Conservation (phyloP, 2,797 vertebrate genomes). For the Sciurus carolinensis region DNA sequence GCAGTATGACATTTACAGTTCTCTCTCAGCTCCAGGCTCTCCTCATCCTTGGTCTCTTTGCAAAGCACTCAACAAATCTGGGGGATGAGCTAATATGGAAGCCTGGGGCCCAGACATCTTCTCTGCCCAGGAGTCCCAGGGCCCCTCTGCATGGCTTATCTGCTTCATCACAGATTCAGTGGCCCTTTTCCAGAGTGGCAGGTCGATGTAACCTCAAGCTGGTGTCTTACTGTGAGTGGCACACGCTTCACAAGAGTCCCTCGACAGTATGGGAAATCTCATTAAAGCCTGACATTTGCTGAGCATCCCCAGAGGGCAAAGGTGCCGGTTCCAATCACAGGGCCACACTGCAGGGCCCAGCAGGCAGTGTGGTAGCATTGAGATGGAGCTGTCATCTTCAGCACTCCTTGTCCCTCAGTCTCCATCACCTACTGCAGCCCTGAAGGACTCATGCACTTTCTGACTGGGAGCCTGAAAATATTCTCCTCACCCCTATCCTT, state of each 20-base stretch:
- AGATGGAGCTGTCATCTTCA: conserved; percentile 11
- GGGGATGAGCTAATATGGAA: not conserved
- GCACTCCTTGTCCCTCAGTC: not conserved
- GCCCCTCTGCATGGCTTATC: not conserved
- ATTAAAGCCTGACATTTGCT: conserved; percentile 82
- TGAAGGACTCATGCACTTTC: not conserved
- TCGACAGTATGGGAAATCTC: conserved; percentile 73
- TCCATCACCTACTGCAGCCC: not conserved
- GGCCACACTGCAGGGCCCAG: not conserved
- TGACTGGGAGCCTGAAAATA: not conserved
- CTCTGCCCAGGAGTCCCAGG: not conserved
- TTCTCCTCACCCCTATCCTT: not conserved
- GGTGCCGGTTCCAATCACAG: conserved; percentile 75
- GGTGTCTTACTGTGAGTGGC: conserved; percentile 48
- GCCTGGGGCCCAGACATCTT: not conserved
- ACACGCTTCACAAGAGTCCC: not conserved
- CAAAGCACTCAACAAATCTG: not conserved
- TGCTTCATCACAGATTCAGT: not conserved
- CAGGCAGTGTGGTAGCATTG: not conserved
- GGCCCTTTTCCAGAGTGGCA: conserved; percentile 31
- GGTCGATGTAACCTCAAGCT: conserved; percentile 57
- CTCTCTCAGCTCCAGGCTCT: not conserved
- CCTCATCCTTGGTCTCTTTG: not conserved
- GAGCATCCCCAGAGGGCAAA: conserved; percentile 75
- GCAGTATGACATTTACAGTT: not conserved